phyloP scores from a whole-genome alignment of 2,888 invertebrate species.

The Geotrupes spiniger region DNA sequence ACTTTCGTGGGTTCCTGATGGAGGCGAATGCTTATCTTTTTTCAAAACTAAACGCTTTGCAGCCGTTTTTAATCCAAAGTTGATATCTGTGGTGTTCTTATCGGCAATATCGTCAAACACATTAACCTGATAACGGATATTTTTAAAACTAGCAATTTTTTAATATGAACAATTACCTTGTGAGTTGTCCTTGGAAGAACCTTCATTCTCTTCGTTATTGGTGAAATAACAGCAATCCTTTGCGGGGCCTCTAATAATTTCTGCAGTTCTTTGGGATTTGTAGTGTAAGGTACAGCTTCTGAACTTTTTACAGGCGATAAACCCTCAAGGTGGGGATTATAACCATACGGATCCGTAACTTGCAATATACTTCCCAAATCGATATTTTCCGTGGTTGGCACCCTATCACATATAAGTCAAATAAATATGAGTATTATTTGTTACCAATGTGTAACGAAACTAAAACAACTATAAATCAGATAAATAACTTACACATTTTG shows the following conservation, averaged over 20 bases:
- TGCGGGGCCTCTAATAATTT: conserved; percentile 37
- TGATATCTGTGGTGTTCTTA: conserved; percentile 58
- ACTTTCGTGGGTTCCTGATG: background rate
- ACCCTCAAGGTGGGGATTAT: conserved; percentile 39
- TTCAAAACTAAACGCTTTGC: conserved; percentile 74
- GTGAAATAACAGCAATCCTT: conserved; percentile 16
- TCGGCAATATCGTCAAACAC: conserved; percentile 87
- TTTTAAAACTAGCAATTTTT: background rate
- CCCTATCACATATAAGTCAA: background rate
- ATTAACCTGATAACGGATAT: conserved; percentile 59
- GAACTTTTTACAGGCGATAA: conserved; percentile 33
- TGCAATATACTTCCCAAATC: conserved; percentile 13
- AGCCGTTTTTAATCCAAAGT: conserved; percentile 58
- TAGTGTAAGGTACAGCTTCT: conserved; percentile 27
- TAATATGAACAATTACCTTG: background rate
- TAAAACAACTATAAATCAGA: background rate
- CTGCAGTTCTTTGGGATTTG: conserved; percentile 43
- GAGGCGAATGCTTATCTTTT: conserved; percentile 45
- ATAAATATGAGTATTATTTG: too few relatives aligned
- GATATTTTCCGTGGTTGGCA: background rate
- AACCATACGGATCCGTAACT: conserved; percentile 37
- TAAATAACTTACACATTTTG: conserved; percentile 31
- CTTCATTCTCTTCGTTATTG: conserved; percentile 15
- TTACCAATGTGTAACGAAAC: too few relatives aligned
- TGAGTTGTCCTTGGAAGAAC: conserved; percentile 12